Percentiles rank a stretch among this genome's conserved stretches.
Conservation (phyloP, 1,140 invertebrate species). For the Nasonia giraulti region DNA sequence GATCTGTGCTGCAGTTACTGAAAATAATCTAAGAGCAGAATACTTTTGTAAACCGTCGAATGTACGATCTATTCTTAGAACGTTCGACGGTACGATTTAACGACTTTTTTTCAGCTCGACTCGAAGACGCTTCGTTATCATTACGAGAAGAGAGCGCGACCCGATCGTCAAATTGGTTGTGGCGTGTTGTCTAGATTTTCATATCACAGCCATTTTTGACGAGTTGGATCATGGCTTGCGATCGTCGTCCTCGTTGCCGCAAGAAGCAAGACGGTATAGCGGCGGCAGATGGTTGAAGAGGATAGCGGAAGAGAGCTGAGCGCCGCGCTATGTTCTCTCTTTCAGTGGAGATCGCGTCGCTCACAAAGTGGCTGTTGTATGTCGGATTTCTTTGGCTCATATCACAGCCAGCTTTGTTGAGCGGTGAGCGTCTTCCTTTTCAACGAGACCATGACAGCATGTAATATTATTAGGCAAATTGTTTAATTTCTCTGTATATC, state of each 20-base stretch:
- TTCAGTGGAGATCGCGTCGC: constrained; percentile 69
- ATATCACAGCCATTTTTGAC: constrained; percentile 94
- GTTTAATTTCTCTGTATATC: too few relatives aligned
- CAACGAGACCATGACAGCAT: constrained; percentile 59
- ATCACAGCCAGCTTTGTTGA: constrained; percentile 91
- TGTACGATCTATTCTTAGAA: constrained; percentile 2
- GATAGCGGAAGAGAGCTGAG: background rate
- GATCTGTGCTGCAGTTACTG: constrained; percentile 6
- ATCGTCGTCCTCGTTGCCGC: constrained; percentile 56
- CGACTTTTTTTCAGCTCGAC: background rate
- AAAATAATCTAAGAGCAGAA: background rate
- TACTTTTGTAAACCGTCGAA: background rate
- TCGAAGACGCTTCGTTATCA: background rate
- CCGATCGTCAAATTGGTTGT: constrained; percentile 87
- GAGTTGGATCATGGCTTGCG: constrained; percentile 78
- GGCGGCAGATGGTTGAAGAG: constrained; percentile 29
- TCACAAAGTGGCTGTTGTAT: constrained; percentile 82
- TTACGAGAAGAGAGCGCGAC: constrained; percentile 64
- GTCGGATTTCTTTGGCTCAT: constrained; percentile 73
- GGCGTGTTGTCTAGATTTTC: constrained; percentile 81
- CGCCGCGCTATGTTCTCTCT: background rate
- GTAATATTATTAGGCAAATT: too few relatives aligned
- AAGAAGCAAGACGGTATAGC: constrained; percentile 40
- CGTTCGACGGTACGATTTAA: background rate
- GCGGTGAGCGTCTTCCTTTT: constrained; percentile 74